Base-by-base conservation (phyloP, 2,113 vertebrate species). In the Morone chrysops region DNA sequence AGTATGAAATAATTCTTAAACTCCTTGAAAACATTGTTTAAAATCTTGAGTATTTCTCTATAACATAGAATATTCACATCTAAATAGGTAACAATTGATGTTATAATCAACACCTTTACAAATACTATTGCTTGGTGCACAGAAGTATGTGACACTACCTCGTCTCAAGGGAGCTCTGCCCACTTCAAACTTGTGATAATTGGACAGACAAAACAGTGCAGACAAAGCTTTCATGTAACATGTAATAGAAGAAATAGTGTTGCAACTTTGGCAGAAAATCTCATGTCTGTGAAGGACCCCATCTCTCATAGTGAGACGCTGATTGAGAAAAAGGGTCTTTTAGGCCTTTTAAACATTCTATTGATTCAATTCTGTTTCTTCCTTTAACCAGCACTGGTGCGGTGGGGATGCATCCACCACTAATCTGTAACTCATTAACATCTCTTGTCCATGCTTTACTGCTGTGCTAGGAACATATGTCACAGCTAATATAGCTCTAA, bases 351-450 rank as follows among this genome's bases (percentile, higher is more conserved):
- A 60, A 83, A 75, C 43, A 40, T 74, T 20, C 0, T 48, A 41
- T 82, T 75, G 41, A 88, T 87, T 70, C 4, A 40, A 7, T 47
- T 66, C 16, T 22, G 45, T 60, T 80, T 51, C 45, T 68, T 68
- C 59, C 20, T 78, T 78, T 68, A 76, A 87, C 70, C 83, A 70
- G 75, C 74, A 65, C 53, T 56, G 63, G 57, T 57, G 45, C 75
- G 71, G 54, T 69, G 61, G 31, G 65, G 36, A 61, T 80, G 73
- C 61, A 79, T 61, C 70, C 54, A 57, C 78, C 76, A 61, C 85
- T 90, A 89, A 87, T 81, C 73, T 84, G 59, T 74, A 80, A 88
- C 77, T 92, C 88, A 93, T 93, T 93, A 91, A 83, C 87, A 87
- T 88, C 68, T 31, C 59, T 68, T 80, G 69, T 59, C 43, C 65